phyloP scores from a whole-genome alignment of 2,888 invertebrate species.

The Microchrysa polita region DNA sequence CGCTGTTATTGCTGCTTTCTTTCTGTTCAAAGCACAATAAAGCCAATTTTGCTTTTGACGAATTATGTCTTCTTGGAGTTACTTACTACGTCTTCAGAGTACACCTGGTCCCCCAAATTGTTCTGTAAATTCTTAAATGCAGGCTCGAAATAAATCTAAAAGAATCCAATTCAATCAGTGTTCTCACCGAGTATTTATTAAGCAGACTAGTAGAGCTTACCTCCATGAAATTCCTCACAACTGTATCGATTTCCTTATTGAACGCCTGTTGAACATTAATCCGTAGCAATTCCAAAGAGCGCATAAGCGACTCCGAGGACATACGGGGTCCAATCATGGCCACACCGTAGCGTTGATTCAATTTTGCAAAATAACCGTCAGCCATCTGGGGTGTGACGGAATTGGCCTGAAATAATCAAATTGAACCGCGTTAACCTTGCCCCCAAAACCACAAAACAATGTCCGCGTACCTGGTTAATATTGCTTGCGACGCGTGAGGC shows the following conservation, averaged over 20 bases:
- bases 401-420: neutral
- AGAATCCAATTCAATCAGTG: conserved; percentile 48
- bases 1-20: too few species aligned
- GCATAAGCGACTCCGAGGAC: conserved; percentile 60
- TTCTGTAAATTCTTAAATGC: conserved; percentile 71
- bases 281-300: conserved; percentile 69
- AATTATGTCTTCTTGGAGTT: conserved; percentile 45
- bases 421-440: neutral
- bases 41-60: too few species aligned
- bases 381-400: conserved; percentile 60
- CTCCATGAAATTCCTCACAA: conserved; percentile 70
- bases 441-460: too few species aligned
- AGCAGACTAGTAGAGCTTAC: conserved; percentile 62
- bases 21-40: too few species aligned
- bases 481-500: conserved; percentile 40
- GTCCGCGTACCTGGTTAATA: neutral
- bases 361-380: conserved; percentile 58
- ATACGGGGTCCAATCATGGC: conserved; percentile 55
- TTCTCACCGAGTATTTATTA: neutral
- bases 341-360: conserved; percentile 59
- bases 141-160: conserved; percentile 70
- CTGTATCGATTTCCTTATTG: conserved; percentile 70
- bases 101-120: conserved; percentile 69
- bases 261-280: conserved; percentile 71
- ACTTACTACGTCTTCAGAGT: conserved; percentile 68